Base-by-base conservation (phyloP, 2,113 vertebrate species). In the Erythrocercus mccallii region DNA sequence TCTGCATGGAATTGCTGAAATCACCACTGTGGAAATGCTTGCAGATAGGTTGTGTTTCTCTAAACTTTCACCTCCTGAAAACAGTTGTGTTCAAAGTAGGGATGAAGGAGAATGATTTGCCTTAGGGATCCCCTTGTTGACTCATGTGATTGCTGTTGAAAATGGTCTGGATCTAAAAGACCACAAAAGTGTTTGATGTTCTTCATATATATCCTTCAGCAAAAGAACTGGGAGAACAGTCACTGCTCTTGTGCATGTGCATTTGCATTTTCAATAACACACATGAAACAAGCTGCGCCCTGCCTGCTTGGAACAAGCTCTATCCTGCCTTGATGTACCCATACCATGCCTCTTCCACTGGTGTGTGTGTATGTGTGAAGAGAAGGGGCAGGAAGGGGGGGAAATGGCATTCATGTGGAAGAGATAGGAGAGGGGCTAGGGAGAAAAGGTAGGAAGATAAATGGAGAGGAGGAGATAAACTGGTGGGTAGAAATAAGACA, bases 111-210 rank as follows among this genome's bases (percentile, higher is more conserved):
- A 90, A 92, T 66, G 58, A 85, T 95, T 97, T 95, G 86, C 93
- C 93, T 90, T 60, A 93, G 81, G 93, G 90, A 88, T 95, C 40
- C 73, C 90, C 91, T 85, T 86, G 95, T 86, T 40, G 21, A 92
- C 93, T 96, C 92, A 88, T 88, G 68, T 84, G 95, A 94, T 90
- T 95, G 80, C 81, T 94, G 78, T 79, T 88, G 76, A 95, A 95
- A 96, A 90, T 73, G 95, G 87, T 86, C 89, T 90, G 95, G 89
- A 96, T 96, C 95, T 95, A 90, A 97, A 86, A 87, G 84, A 96
- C 92, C 91, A 96, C 93, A 97, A 76, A 92, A 61, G 81, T 6
- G 69, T 97, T 96, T 96, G 95, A 97, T 90, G 95, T 96, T 95
- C 87, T 48, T 78, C 93, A 53, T 22, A 88, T 81, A 94, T 94